phyloP scores from a whole-genome alignment of 1,140 invertebrate species.

The Drosophila ficusphila region DNA sequence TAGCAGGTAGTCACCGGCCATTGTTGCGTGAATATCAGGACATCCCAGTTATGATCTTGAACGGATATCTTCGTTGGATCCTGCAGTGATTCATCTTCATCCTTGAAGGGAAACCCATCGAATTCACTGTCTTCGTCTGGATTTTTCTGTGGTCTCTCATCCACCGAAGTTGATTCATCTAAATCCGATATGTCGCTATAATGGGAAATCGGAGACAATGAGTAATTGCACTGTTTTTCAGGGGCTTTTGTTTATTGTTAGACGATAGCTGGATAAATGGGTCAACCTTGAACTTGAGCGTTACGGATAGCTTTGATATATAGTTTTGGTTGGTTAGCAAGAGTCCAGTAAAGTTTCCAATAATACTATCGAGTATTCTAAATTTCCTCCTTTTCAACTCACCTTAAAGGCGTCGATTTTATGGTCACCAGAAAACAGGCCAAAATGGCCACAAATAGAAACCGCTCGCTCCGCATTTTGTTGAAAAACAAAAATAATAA shows the following conservation, averaged over 20 bases:
- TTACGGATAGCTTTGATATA: neutral
- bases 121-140: neutral
- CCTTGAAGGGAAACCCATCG: conserved; percentile 2
- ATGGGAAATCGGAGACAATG: neutral
- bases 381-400: neutral
- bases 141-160: neutral
- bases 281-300: conserved; percentile 45
- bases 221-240: conserved; percentile 5
- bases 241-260: neutral
- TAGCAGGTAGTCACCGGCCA: conserved; percentile 92
- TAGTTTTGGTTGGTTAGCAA: neutral
- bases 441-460: conserved; percentile 28
- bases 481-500: conserved; percentile 40
- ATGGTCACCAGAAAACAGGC: conserved; percentile 21
- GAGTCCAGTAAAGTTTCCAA: conserved; percentile 1
- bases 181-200: conserved; percentile 36
- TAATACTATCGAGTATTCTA: neutral
- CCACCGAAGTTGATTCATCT: conserved; percentile 31
- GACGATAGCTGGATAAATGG: neutral
- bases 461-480: conserved; percentile 33
- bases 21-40: conserved; percentile 91
- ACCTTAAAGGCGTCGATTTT: conserved; percentile 31
- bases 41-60: conserved; percentile 87
- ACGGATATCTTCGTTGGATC: neutral
- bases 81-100: neutral